phyloP scores from a whole-genome alignment of 2,797 vertebrate species.

The Enteromius treurensis region DNA sequence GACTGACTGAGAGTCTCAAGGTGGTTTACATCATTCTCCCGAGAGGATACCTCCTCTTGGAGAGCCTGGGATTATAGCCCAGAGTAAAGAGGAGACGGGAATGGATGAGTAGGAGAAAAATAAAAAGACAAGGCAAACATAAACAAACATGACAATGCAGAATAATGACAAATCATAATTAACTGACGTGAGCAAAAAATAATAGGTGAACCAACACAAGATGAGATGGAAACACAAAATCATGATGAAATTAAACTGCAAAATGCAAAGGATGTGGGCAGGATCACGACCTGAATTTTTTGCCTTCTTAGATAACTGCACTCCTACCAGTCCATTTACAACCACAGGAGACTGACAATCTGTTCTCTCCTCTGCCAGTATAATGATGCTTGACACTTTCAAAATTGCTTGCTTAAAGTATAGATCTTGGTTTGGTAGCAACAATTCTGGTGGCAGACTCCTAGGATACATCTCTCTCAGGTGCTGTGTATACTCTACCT shows the following conservation, averaged over 20 bases:
- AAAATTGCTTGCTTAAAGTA: slow-evolving; percentile 6
- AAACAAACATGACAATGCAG: slow-evolving; percentile 72
- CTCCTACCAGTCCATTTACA: neutral
- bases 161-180: slow-evolving; percentile 52
- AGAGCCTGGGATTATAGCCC: slow-evolving; percentile 81
- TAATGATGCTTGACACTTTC: neutral
- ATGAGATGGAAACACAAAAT: slow-evolving; percentile 28
- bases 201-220: slow-evolving; percentile 35
- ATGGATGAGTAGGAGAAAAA: slow-evolving; percentile 39
- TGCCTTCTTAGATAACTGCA: neutral
- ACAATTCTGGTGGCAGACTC: neutral
- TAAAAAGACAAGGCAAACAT: slow-evolving; percentile 70
- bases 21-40: slow-evolving; percentile 78
- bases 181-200: slow-evolving; percentile 50
- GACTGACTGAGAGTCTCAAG: slow-evolving; percentile 85
- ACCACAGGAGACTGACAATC: slow-evolving; percentile 15
- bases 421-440: slow-evolving; percentile 5
- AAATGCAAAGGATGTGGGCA: slow-evolving; percentile 40
- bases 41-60: slow-evolving; percentile 86
- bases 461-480: neutral
- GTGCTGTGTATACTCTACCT: slow-evolving; percentile 77
- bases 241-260: slow-evolving; percentile 30
- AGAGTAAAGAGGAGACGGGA: slow-evolving; percentile 49
- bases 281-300: neutral
- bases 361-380: slow-evolving; percentile 13